A percentile compares a stretch with the other conserved stretches of the same genome.
Evolutionary conservation across 2,797 vertebrate genomes (phyloP).

Genomic region (Pantherophis alleghaniensis): DNA sequence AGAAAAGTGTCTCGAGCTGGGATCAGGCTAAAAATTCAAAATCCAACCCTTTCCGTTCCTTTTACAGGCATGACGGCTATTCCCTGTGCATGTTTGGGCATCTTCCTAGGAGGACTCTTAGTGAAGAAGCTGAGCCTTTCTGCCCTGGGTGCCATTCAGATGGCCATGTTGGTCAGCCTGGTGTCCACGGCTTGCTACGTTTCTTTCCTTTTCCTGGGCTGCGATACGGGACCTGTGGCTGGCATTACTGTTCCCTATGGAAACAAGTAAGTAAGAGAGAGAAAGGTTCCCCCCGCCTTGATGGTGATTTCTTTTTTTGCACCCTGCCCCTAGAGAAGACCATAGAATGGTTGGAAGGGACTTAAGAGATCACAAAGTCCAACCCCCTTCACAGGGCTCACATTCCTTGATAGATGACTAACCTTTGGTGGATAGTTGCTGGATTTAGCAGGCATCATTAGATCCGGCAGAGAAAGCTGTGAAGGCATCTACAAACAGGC

Average conservation of each 20-base stretch:
- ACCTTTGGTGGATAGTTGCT: neutral
- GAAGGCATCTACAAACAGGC: neutral
- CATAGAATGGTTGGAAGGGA: neutral
- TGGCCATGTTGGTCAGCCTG: constrained; percentile 98
- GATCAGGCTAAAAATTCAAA: neutral
- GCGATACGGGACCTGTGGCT: constrained; percentile 92
- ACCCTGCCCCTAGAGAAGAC: neutral
- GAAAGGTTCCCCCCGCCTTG: too few relatives aligned
- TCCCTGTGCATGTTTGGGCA: constrained; percentile 95
- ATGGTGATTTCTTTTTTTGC: neutral
- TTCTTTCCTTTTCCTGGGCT: constrained; percentile 97
- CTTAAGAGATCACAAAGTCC: neutral
- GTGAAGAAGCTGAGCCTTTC: constrained; percentile 97
- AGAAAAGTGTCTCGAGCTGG: neutral
- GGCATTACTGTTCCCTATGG: constrained; percentile 89
- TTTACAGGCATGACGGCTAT: constrained; percentile 94
- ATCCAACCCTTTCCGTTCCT: neutral
- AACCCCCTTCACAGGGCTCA: neutral
- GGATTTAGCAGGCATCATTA: neutral
- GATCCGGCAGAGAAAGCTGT: neutral
- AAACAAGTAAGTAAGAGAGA: constrained; percentile 82
- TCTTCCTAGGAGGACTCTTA: constrained; percentile 95
- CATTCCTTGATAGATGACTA: neutral
- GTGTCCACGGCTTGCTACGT: constrained; percentile 95
- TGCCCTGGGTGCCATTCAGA: constrained; percentile 91